Conservation (phyloP, 1,140 invertebrate genomes). For the Atta texana region DNA sequence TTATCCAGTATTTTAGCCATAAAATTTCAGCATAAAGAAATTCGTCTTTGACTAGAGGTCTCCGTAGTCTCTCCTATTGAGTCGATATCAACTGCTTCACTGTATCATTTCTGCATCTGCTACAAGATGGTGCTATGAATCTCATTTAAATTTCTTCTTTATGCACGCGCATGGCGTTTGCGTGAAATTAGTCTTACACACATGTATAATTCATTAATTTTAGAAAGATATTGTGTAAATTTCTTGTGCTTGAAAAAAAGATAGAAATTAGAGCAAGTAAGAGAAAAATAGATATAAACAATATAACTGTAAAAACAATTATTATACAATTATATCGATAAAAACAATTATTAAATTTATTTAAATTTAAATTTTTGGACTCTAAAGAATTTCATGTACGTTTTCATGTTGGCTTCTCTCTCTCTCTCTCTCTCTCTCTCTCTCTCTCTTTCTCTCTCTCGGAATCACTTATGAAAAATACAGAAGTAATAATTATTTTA, state of each 20-base stretch:
- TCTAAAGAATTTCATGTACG: background rate
- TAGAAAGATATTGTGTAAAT: background rate
- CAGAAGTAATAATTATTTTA: no score
- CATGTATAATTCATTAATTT: background rate
- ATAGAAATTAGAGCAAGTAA: background rate
- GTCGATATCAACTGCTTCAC: no score
- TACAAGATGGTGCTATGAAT: constrained; percentile 2
- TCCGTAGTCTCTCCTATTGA: no score
- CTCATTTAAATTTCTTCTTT: background rate
- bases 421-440: background rate
- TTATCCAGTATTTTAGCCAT: no score
- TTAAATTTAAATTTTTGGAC: background rate
- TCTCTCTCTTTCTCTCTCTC: background rate
- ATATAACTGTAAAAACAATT: background rate
- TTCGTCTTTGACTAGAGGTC: no score
- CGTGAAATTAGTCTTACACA: background rate
- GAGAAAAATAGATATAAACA: background rate
- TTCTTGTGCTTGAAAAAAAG: background rate
- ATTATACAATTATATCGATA: background rate
- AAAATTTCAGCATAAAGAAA: no score
- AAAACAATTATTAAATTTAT: background rate
- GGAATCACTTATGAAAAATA: background rate
- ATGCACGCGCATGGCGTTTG: background rate
- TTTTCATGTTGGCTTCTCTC: background rate
- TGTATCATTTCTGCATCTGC: background rate